Evolutionary conservation across 30 jellyfish, hydroid and myxozoan species (phyloP).

Genomic region (Aurelia sp.): DNA sequence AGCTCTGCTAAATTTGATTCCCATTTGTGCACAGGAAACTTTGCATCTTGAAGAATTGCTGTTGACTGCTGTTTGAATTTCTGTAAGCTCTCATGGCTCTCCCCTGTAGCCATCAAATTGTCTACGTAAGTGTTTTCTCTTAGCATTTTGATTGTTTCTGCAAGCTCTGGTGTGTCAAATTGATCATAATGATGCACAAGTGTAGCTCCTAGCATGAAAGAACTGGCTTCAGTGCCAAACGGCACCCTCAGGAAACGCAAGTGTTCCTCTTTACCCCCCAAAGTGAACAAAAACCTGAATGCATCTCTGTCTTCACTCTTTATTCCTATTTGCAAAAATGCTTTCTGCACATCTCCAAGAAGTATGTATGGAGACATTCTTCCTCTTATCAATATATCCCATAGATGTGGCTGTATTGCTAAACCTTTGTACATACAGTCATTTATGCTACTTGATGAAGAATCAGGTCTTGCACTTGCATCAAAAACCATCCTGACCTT

Average conservation of each 20-base stretch:
- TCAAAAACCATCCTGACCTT: neutral
- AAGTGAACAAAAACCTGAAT: neutral
- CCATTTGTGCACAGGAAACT: no score
- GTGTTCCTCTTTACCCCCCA: constrained; percentile 26
- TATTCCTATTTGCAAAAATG: no score
- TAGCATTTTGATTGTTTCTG: neutral
- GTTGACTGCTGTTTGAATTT: constrained; percentile 11
- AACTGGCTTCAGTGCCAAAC: constrained; percentile 18
- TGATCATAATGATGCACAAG: constrained; percentile 8
- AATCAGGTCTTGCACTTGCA: constrained; percentile 7
- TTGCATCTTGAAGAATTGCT: neutral
- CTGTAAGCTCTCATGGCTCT: neutral
- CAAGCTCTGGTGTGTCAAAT: constrained; percentile 3
- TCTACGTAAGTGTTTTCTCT: constrained; percentile 30
- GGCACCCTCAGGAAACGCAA: constrained; percentile 28
- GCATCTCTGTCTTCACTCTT: no score
- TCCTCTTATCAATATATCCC: neutral
- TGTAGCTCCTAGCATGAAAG: constrained; percentile 32
- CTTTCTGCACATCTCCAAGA: no score
- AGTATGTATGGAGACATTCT: no score
- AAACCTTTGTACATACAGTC: neutral
- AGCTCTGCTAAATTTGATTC: no score
- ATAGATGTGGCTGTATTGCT: constrained; percentile 1
- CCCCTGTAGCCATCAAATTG: constrained; percentile 6
- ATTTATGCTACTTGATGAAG: neutral